Evolutionary conservation across 2,797 vertebrate genomes (phyloP).

Genomic region (Nyctibius grandis): DNA sequence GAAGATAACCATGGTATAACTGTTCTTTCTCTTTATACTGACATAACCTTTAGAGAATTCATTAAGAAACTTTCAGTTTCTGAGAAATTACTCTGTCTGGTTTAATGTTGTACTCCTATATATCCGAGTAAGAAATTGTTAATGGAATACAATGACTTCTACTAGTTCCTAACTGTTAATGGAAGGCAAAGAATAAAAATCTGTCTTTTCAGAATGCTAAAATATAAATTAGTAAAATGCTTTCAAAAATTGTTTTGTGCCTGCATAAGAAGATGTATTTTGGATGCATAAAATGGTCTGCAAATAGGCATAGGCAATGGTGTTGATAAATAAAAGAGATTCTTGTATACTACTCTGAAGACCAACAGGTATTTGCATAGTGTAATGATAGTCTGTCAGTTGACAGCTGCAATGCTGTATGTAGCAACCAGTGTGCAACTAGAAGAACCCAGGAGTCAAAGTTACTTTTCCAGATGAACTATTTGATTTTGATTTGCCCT

Average conservation of each 20-base stretch:
- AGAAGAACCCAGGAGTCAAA: not conserved
- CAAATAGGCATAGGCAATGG: not conserved
- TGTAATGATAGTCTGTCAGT: not conserved
- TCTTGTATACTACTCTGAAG: not conserved
- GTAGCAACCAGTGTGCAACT: not conserved
- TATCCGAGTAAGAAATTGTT: not conserved
- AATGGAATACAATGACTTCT: not conserved
- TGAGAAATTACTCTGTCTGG: not conserved
- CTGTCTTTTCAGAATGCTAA: not conserved
- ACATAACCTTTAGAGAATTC: not conserved
- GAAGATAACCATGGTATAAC: not conserved
- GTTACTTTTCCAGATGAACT: not conserved
- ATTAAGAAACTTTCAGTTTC: not conserved
- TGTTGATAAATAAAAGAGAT: not conserved
- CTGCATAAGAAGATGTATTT: not conserved
- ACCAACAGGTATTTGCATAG: not conserved
- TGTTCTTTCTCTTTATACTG: not conserved
- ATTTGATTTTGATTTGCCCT: not conserved
- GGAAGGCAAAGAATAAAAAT: not conserved
- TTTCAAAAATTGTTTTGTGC: not conserved
- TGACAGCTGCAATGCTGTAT: not conserved
- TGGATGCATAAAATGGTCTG: not conserved
- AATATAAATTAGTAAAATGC: not conserved
- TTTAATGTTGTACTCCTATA: not conserved
- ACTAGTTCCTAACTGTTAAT: not conserved